Conservation (phyloP, 30 jellyfish, hydroid and myxozoan genomes). For the Cassiopea andromeda region DNA sequence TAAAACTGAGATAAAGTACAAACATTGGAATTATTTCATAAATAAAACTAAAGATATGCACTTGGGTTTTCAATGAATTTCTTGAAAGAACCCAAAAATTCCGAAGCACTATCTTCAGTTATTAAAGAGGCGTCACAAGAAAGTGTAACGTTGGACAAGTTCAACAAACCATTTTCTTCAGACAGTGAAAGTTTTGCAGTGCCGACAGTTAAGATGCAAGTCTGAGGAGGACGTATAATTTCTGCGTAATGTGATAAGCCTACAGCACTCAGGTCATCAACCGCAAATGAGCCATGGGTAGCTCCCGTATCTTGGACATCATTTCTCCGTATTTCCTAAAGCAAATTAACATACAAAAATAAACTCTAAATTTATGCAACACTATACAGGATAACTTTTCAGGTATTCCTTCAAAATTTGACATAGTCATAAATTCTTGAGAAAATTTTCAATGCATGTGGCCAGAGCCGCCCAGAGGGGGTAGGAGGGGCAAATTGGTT, state of each 20-base stretch:
- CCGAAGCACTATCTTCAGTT: slow-evolving; percentile 2
- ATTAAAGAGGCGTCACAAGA: slow-evolving; percentile 22
- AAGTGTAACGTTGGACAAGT: background rate
- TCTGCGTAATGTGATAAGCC: slow-evolving; percentile 31
- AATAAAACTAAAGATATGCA: slow-evolving; percentile 1
- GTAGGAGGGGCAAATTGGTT: no score
- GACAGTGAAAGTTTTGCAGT: slow-evolving; percentile 26
- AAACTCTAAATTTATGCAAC: background rate
- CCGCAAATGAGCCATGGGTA: slow-evolving; percentile 3
- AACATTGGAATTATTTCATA: no score
- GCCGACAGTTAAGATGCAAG: background rate
- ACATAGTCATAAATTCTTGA: no score
- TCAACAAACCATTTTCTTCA: background rate
- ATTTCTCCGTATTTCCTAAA: background rate
- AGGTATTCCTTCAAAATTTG: no score
- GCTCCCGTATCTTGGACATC: background rate
- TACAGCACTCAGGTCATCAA: slow-evolving; percentile 17
- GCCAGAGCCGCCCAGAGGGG: no score
- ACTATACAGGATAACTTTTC: background rate
- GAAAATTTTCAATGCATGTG: no score
- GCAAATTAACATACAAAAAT: background rate
- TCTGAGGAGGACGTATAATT: slow-evolving; percentile 16
- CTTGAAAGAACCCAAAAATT: slow-evolving; percentile 1
- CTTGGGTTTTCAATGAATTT: slow-evolving; percentile 31
- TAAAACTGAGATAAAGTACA: background rate